Percentiles rank a stretch among this genome's conserved stretches.
Evolutionary conservation across 2,797 vertebrate species (phyloP).

Genomic region (Acipenser oxyrinchus): DNA sequence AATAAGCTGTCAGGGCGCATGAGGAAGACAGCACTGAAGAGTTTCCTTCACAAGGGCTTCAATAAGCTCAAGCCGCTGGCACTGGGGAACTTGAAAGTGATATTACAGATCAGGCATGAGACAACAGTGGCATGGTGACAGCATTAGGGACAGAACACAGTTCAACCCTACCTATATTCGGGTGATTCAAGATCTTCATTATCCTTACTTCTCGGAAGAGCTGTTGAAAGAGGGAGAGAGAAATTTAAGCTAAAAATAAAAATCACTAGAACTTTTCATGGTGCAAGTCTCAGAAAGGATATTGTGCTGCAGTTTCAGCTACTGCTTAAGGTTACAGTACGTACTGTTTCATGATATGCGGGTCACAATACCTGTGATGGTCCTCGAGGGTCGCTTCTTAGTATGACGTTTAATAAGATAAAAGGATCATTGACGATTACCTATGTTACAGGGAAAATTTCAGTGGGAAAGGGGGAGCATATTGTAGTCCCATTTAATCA

Average conservation of each 20-base stretch:
- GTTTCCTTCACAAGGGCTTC: background rate
- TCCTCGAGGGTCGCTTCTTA: no score
- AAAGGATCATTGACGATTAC: no score
- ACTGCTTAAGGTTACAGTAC: no score
- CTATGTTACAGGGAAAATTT: no score
- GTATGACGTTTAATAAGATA: no score
- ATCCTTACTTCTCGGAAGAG: conserved; percentile 93
- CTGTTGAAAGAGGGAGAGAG: conserved; percentile 57
- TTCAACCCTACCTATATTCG: conserved; percentile 79
- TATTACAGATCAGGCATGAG: background rate
- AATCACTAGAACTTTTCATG: no score
- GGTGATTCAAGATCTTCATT: conserved; percentile 94
- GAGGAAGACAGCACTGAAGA: background rate
- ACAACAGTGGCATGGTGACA: background rate
- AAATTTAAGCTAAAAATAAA: background rate
- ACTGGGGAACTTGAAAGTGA: background rate
- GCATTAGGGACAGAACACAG: background rate
- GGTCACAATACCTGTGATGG: no score
- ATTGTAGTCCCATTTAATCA: no score
- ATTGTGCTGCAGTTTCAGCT: no score
- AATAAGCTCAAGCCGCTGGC: background rate
- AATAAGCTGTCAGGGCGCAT: background rate
- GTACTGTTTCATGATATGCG: no score
- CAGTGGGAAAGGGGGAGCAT: no score
- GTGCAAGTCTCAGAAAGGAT: no score